Percentiles rank a stretch among this genome's conserved stretches.
Conservation (phyloP, 92 coral and sea anemone genomes). For the Plumapathes pennacea region DNA sequence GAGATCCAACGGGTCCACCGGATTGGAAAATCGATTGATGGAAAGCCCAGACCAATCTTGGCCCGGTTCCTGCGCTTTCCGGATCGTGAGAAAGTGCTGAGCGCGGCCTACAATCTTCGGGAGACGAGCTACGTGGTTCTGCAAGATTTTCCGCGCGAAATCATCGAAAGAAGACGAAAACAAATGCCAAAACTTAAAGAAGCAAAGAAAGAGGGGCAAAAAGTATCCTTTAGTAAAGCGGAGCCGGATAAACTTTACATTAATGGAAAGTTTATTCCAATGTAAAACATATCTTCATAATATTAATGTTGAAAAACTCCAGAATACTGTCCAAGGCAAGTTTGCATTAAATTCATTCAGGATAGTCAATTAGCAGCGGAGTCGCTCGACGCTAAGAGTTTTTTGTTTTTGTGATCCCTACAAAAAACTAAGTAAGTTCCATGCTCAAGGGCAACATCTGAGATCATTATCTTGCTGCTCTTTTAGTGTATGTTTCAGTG, state of each 20-base stretch:
- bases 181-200: slow-evolving; percentile 5
- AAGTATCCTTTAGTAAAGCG: slow-evolving; percentile 13
- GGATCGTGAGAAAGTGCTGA: slow-evolving; percentile 6
- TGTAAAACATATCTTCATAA: no score
- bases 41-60: slow-evolving; percentile 4
- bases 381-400: no score
- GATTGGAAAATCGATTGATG: not conserved
- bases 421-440: no score
- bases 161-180: slow-evolving; percentile 10
- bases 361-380: no score
- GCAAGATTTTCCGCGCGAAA: slow-evolving; percentile 14
- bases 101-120: slow-evolving; percentile 6
- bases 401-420: no score
- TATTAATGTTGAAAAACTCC: no score
- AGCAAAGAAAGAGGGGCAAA: not conserved
- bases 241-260: slow-evolving; percentile 15
- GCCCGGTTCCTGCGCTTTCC: slow-evolving; percentile 4
- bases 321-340: no score
- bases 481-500: no score
- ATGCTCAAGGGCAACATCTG: no score
- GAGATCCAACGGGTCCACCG: slow-evolving; percentile 14
- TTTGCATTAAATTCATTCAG: no score
- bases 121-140: not conserved
- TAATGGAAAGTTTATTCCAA: slow-evolving; percentile 9
- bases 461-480: no score